Evolutionary conservation across 2,113 vertebrate genomes (phyloP), one percentile per base, ranked within the genome.

Genomic region (Martes martes): DNA sequence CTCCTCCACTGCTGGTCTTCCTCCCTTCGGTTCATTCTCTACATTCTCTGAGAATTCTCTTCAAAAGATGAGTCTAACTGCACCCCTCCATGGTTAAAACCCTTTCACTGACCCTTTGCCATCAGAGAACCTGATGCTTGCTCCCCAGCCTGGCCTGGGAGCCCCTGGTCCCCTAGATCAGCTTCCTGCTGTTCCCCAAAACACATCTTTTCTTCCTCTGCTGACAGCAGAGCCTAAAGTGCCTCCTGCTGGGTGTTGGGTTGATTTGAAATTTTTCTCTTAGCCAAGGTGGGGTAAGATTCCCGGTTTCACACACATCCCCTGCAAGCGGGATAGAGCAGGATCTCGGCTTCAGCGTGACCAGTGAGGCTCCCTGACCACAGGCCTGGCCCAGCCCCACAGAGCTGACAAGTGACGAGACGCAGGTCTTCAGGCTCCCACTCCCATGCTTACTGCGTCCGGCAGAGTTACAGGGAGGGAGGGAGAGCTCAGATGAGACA

Each of bases 131-230:
- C 9, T 1, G 42, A 7, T 45, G 23, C 10, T 61, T 33, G 21
- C 39, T 6, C 2, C 47, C 36, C 0, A 2, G 11, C 55, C 80
- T 39, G 21, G 57, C 3, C 45, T 7, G 3, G 3, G n/a, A 28
- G 11, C 16, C 39, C 21, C 23, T 61, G 19, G 47, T 57, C 42
- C 23, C 24, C 31, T 42, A 11, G 1, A n/a, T 26, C 11, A 31
- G 78, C 19, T 47, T 36, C 47, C 15, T 33, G 0, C 11, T 42
- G 4, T 1, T 24, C 36, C 74, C n/a, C 65, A 42, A 47, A 11
- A 39, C 31, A 21, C 9, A 21, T 19, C 59, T 69, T 18, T 13
- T 81, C 47, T 39, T 45, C 7, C 21, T 14, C 28, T 67, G 14
- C 16, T n/a, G 23, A 83, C 13, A n/a, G 47, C 47, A 55, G 28